phyloP scores from a whole-genome alignment of 2,888 invertebrate genomes.

The Pyralis farinalis region DNA sequence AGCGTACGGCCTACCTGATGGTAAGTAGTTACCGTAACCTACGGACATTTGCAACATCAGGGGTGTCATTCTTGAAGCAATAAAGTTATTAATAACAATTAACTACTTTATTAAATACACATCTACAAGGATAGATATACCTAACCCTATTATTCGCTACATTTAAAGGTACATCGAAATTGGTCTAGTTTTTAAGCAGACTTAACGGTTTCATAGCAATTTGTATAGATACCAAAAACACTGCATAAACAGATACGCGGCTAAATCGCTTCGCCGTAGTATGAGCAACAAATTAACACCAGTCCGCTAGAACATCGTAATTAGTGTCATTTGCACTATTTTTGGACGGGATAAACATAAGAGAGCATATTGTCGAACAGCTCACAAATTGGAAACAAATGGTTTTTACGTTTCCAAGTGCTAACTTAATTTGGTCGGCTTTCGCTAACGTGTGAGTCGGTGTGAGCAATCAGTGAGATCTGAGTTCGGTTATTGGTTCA shows the following conservation, averaged over 20 bases:
- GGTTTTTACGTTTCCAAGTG: conserved; percentile 59
- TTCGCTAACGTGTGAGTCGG: conserved; percentile 65
- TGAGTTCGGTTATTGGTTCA: conserved; percentile 46
- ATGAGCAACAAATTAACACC: conserved; percentile 67
- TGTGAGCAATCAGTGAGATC: conserved; percentile 54
- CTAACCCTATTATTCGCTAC: no score
- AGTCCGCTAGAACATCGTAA: conserved; percentile 59
- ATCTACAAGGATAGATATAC: no score
- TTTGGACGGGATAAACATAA: conserved; percentile 77
- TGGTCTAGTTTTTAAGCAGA: no score
- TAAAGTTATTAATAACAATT: no score
- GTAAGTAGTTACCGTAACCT: no score
- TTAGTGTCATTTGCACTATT: conserved; percentile 79
- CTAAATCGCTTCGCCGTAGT: conserved; percentile 54
- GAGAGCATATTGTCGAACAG: conserved; percentile 62
- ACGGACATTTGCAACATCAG: no score
- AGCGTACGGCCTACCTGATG: no score
- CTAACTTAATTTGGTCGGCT: conserved; percentile 77
- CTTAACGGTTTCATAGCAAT: neutral
- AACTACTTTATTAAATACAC: no score
- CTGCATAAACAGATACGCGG: conserved; percentile 23
- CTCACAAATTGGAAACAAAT: conserved; percentile 74
- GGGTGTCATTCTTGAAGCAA: no score
- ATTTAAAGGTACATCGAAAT: no score
- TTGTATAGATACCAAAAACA: neutral